Evolutionary conservation across 2,113 vertebrate genomes (phyloP).

Genomic region (Sinocyclocheilus rhinocerous): DNA sequence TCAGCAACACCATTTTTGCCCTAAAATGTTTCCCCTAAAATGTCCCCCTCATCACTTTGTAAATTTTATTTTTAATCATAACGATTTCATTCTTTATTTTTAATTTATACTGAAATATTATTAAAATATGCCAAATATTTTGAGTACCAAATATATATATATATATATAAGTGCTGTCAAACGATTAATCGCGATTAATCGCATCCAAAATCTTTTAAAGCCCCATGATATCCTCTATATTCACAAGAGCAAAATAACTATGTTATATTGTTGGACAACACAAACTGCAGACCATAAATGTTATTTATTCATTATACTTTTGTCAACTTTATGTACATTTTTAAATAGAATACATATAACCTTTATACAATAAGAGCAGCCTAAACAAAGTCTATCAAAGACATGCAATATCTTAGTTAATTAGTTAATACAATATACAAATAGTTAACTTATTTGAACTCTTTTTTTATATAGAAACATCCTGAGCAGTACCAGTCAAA

Average conservation of each 20-base stretch:
- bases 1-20: too few species aligned
- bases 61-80: too few species aligned
- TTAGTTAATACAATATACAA: not conserved
- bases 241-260: not conserved
- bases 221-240: not conserved
- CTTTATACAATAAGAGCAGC: not conserved
- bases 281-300: not conserved
- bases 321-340: conserved; percentile 23
- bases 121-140: too few species aligned
- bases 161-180: too few species aligned
- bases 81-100: too few species aligned
- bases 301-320: not conserved
- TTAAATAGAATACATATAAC: conserved; percentile 20
- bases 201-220: too few species aligned
- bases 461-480: not conserved
- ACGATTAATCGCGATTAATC: too few species aligned
- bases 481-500: conserved; percentile 39
- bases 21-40: too few species aligned
- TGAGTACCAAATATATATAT: too few species aligned
- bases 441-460: not conserved
- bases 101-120: too few species aligned
- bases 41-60: too few species aligned
- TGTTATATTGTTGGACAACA: not conserved
- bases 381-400: conserved; percentile 19
- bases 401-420: not conserved